Evolutionary conservation across 92 coral and sea anemone genomes (phyloP).

Genomic region (Phenganax marumi): DNA sequence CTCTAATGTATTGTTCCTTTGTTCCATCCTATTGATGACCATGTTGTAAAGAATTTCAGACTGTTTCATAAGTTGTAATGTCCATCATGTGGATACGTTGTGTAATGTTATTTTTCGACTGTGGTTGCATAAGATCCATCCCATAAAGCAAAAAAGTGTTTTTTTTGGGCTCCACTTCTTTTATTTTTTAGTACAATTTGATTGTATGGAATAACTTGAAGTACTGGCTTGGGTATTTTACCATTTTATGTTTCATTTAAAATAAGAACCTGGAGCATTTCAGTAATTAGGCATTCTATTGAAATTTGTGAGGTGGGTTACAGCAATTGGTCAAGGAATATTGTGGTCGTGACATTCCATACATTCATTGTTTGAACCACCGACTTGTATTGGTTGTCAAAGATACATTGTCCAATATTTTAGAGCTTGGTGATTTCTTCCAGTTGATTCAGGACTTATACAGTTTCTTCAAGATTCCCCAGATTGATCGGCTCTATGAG

Average conservation of each 20-base stretch:
- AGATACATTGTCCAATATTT: constrained; percentile 31
- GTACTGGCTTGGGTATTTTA: no score
- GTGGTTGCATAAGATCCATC: neutral
- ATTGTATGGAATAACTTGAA: no score
- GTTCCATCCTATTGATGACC: neutral
- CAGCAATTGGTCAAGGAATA: constrained; percentile 16
- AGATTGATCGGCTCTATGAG: constrained; percentile 17
- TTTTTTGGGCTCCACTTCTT: neutral
- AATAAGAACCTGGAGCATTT: no score
- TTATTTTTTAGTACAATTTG: constrained; percentile 9
- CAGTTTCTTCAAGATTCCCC: constrained; percentile 25
- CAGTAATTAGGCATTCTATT: neutral
- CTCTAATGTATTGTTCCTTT: neutral
- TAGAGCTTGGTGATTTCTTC: constrained; percentile 35
- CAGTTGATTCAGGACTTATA: constrained; percentile 35
- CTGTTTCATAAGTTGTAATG: neutral
- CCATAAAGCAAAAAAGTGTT: neutral
- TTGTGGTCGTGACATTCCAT: constrained; percentile 20
- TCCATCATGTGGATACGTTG: neutral
- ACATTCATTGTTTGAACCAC: neutral
- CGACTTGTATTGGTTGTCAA: constrained; percentile 24
- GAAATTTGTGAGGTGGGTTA: constrained; percentile 16
- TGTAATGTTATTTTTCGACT: neutral
- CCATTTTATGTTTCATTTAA: no score
- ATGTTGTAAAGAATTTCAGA: neutral